Evolutionary conservation across 2,888 invertebrate genomes (phyloP).

Genomic region (Dynastes tityus): DNA sequence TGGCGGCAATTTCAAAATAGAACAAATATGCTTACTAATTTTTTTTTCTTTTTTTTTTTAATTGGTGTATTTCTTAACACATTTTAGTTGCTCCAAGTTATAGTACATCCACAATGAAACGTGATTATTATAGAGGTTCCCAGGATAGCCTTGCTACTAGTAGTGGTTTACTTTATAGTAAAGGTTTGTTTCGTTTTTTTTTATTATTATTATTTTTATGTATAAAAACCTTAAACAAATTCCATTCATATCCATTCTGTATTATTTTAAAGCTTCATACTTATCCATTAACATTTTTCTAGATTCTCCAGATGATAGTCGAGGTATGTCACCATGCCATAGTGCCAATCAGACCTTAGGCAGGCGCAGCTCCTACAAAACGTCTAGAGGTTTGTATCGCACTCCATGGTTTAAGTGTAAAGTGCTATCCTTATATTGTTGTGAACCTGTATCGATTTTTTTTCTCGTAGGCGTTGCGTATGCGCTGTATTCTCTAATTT

Average conservation of each 20-base stretch:
- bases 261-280: constrained; percentile 1
- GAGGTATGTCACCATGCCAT: constrained; percentile 81
- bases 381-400: constrained; percentile 80
- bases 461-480: constrained; percentile 43
- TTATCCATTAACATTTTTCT: constrained; percentile 56
- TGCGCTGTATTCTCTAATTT: constrained; percentile 49
- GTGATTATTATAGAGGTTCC: constrained; percentile 93
- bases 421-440: constrained; percentile 32
- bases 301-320: constrained; percentile 85
- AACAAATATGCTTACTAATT: too few relatives aligned
- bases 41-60: constrained; percentile 38
- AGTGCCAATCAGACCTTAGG: constrained; percentile 80
- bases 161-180: constrained; percentile 77
- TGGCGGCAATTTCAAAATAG: too few relatives aligned
- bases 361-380: constrained; percentile 90
- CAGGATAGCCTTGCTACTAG: constrained; percentile 89
- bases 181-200: constrained; percentile 76
- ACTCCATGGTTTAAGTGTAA: constrained; percentile 23
- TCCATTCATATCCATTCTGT: background rate
- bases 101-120: constrained; percentile 81
- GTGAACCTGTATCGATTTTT: constrained; percentile 36
- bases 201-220: constrained; percentile 52
- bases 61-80: constrained; percentile 57
- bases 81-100: constrained; percentile 66
- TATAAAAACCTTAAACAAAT: background rate